Conservation (phyloP, 2,888 invertebrate species). For the Stenotaenia linearis region DNA sequence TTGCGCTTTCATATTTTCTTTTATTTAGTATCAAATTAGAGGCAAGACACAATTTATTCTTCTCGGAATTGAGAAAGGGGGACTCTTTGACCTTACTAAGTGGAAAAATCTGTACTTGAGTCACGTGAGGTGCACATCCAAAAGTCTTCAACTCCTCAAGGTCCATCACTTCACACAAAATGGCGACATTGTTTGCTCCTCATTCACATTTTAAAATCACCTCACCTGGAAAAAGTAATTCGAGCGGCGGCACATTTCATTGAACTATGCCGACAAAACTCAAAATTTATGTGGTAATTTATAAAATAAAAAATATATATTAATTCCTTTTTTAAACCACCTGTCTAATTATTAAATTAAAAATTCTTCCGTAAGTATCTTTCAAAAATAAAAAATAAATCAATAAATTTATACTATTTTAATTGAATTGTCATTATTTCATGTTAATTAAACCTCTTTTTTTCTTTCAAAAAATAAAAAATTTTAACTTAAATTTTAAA, state of each 20-base stretch:
- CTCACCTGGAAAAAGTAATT: background rate
- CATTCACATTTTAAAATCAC: conserved; percentile 9
- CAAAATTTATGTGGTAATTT: conserved; percentile 16
- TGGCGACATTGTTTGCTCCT: conserved; percentile 1
- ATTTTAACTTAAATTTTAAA: background rate
- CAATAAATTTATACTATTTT: background rate
- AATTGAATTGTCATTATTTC: background rate
- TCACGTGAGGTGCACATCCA: conserved; percentile 16
- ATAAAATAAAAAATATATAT: background rate
- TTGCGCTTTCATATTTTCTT: background rate
- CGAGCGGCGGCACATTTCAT: conserved; percentile 11
- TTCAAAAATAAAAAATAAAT: background rate
- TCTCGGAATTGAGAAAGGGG: background rate
- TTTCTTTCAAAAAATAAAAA: too few relatives aligned
- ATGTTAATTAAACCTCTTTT: background rate
- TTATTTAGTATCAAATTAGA: background rate
- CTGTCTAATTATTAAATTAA: conserved; percentile 5
- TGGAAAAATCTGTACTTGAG: conserved; percentile 17
- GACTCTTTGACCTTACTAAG: conserved; percentile 24
- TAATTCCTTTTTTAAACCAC: conserved; percentile 12
- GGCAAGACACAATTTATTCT: background rate
- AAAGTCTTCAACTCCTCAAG: conserved; percentile 6
- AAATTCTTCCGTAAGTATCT: background rate
- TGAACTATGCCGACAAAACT: conserved; percentile 20
- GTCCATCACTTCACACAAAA: conserved; percentile 23